A percentile compares a stretch with the other conserved stretches of the same genome.
These are phyloP conservation scores for Astreopora myriophthalma DNA, from an alignment of 64 coral and sea anemone species.

Conservation along the genomic window DNA sequence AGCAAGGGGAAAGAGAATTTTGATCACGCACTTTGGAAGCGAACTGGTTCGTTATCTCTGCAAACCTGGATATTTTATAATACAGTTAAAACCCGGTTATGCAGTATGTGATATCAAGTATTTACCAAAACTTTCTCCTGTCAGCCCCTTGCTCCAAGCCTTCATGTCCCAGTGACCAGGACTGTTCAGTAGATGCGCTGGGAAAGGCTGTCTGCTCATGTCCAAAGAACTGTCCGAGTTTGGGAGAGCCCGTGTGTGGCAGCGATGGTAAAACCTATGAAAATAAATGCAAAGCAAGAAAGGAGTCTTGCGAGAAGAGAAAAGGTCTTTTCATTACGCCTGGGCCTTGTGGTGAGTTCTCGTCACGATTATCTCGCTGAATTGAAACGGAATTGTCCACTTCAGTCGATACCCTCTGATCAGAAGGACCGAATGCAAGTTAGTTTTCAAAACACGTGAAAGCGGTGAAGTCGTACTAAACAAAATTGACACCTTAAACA, in stretches of 20 bases:
- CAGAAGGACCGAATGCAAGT: too few relatives aligned
- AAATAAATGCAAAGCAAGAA: constrained; percentile 82
- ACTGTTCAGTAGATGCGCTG: constrained; percentile 13
- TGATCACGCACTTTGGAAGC: too few relatives aligned
- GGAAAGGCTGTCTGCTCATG: constrained; percentile 72
- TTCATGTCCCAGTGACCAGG: constrained; percentile 26
- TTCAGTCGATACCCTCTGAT: too few relatives aligned
- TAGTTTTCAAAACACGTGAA: too few relatives aligned
- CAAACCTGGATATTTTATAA: too few relatives aligned
- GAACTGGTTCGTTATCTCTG: too few relatives aligned
- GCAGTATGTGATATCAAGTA: neutral
- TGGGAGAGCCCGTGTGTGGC: constrained; percentile 68
- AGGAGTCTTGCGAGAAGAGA: constrained; percentile 81
- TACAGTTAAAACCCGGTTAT: too few relatives aligned
- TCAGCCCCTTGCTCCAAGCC: constrained; percentile 58
- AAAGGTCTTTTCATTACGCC: constrained; percentile 40
- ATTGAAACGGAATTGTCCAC: too few relatives aligned
- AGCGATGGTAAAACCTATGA: constrained; percentile 90
- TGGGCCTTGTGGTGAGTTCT: constrained; percentile 79
- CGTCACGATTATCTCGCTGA: neutral
- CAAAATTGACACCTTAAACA: too few relatives aligned
- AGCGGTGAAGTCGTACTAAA: too few relatives aligned
- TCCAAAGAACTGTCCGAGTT: constrained; percentile 47
- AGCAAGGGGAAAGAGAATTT: too few relatives aligned
- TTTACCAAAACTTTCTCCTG: neutral